A percentile compares a stretch with the other conserved stretches of the same genome.
phyloP scores from a whole-genome alignment of 2,113 vertebrate species.

The Myxocyprinus asiaticus region DNA sequence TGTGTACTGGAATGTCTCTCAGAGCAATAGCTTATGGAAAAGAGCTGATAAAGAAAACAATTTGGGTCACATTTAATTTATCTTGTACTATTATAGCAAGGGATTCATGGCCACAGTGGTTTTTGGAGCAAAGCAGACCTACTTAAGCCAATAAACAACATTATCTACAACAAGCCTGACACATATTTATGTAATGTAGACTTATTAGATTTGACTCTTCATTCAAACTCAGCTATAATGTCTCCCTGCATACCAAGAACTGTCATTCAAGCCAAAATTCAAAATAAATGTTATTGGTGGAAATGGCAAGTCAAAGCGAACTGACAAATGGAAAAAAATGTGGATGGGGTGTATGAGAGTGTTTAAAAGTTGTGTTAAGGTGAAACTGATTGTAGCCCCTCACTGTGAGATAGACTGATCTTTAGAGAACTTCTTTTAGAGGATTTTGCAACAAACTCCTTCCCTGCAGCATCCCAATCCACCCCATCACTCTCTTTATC shows the following conservation, averaged over 20 bases:
- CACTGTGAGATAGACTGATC: constrained; percentile 31
- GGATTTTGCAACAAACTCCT: not conserved
- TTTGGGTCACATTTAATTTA: constrained; percentile 26
- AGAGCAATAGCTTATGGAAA: constrained; percentile 18
- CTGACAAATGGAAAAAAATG: constrained; percentile 31
- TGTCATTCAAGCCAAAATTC: constrained; percentile 40
- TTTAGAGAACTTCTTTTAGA: constrained; percentile 15
- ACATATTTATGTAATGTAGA: constrained; percentile 38
- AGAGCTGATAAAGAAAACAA: constrained; percentile 31
- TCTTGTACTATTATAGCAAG: constrained; percentile 16
- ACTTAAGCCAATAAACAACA: constrained; percentile 36
- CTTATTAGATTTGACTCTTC: constrained; percentile 50
- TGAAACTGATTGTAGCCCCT: constrained; percentile 35
- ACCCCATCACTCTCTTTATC: not conserved
- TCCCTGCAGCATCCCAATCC: not conserved
- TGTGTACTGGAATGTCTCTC: constrained; percentile 12
- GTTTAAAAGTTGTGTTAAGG: constrained; percentile 11
- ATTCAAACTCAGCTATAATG: constrained; percentile 39
- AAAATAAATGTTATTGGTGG: constrained; percentile 48
- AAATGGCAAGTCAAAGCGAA: constrained; percentile 36
- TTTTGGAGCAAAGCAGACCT: constrained; percentile 33
- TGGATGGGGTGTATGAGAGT: constrained; percentile 11
- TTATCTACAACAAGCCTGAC: constrained; percentile 34
- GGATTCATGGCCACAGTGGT: constrained; percentile 31
- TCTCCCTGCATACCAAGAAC: constrained; percentile 10